A percentile compares a stretch with the other conserved stretches of the same genome.
Evolutionary conservation across 2,113 vertebrate species (phyloP).

Genomic region (Anguilla japonica): DNA sequence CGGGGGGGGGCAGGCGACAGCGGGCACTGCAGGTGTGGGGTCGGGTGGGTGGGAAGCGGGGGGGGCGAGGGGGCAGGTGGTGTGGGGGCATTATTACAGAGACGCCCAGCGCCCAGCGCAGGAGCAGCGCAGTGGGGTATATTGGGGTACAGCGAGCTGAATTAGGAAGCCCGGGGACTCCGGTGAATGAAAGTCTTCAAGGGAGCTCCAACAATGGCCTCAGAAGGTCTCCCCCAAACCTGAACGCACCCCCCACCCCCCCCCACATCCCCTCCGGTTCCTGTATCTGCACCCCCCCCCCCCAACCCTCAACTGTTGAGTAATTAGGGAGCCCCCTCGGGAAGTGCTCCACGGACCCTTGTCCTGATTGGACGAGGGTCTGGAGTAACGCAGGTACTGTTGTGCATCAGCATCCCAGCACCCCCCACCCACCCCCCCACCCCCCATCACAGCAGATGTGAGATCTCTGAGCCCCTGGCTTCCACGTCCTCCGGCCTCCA

Average conservation of each 20-base stretch:
- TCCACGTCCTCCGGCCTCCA: conserved; percentile 1
- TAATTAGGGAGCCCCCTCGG: conserved; percentile 16
- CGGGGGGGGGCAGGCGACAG: background rate
- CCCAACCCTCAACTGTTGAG: background rate
- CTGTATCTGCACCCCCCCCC: too few species aligned
- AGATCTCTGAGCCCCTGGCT: background rate
- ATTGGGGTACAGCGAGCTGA: background rate
- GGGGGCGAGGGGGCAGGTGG: background rate
- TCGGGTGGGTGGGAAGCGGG: background rate
- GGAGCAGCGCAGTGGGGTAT: background rate
- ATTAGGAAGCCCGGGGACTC: background rate
- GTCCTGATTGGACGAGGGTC: background rate
- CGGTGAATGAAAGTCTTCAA: background rate
- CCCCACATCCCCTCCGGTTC: background rate
- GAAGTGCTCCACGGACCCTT: background rate
- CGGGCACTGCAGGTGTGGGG: background rate
- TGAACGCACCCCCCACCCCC: background rate
- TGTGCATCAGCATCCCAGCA: background rate
- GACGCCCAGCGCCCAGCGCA: background rate
- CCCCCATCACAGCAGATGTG: background rate
- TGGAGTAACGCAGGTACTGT: background rate
- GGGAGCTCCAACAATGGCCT: background rate
- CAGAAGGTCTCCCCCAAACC: background rate
- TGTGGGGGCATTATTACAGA: background rate
- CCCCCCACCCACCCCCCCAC: background rate